Base-by-base conservation (phyloP, 2,888 invertebrate species). In the Callyntrura sp. region DNA sequence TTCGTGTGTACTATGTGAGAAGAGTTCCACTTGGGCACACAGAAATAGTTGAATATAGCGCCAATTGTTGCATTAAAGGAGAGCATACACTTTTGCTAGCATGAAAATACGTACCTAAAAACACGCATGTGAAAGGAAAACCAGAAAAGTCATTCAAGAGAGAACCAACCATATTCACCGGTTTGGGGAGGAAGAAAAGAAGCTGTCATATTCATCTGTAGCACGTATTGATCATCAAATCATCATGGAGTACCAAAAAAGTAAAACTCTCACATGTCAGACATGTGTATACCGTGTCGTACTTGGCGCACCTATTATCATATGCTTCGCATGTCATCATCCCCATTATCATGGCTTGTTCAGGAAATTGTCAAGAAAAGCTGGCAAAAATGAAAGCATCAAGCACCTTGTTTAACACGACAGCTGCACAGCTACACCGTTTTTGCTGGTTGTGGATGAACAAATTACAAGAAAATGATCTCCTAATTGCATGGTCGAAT, bases 401-500 rank as follows among this genome's bases (percentile, higher is more conserved):
- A 4, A 2, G 35, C 35, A 6, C 55, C 14, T n/a, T 17, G 55
- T 17, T n/a, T 1, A 55, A 55, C 3, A n/a, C 35, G 35, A 35
- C 35, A 4, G 35, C 35, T 76, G 48, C 23, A 51, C 76, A 3
- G 25, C 23, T n/a, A n/a, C n/a, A n/a, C n/a, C n/a, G n/a, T n/a
- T n/a, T 60, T 73, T 73, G 48, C 17, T 76, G 0, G 8, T 76
- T 76, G 14, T 76, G 55, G 28, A 9, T 78, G 81, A 43, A 60
- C 28, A 62, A 83, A 83, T 57, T 43, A n/a, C 51, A 83, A 51
- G 25, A 68, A 28, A n/a, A 55, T 28, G 65, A 81, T 60, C 60
- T 83, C 83, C 51, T 83, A 81, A 81, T 68, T 83, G 83, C 68
- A 83, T 83, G 83, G 83, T 83, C 83, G 65, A 83, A 83, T 83